Percentiles rank a stretch among this genome's conserved stretches.
Conservation (phyloP, 2,888 invertebrate species). For the Ctena decussata region DNA sequence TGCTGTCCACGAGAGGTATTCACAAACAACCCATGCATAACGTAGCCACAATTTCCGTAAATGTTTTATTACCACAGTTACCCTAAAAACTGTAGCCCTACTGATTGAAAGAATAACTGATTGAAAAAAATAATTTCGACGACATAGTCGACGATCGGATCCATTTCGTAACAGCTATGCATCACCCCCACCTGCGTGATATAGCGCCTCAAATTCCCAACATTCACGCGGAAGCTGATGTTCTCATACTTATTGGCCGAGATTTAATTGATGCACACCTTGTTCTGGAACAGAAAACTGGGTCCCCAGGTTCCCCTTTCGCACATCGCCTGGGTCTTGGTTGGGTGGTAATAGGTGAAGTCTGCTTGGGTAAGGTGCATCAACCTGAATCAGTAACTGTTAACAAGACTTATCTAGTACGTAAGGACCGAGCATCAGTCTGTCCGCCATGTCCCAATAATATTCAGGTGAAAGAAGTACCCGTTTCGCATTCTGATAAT, state of each 20-base stretch:
- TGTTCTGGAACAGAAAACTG: too few species aligned
- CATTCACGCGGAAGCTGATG: slow-evolving; percentile 21
- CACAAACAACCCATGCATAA: too few species aligned
- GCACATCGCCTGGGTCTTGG: slow-evolving; percentile 44
- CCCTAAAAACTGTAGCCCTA: too few species aligned
- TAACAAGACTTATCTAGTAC: slow-evolving; percentile 33
- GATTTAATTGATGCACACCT: too few species aligned
- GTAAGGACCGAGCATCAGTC: background rate
- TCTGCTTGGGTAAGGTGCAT: slow-evolving; percentile 55
- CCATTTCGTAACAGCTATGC: too few species aligned
- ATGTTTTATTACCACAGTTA: too few species aligned
- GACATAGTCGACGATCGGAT: too few species aligned
- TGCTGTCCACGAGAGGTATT: too few species aligned
- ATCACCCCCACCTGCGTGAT: slow-evolving; percentile 21
- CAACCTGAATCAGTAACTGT: slow-evolving; percentile 20
- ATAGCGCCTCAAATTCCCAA: slow-evolving; percentile 25
- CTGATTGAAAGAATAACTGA: too few species aligned
- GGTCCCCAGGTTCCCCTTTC: slow-evolving; percentile 20
- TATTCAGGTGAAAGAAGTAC: background rate
- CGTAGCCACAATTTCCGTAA: too few species aligned
- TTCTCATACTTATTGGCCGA: slow-evolving; percentile 51
- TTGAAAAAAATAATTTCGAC: too few species aligned
- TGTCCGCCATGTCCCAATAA: slow-evolving; percentile 30
- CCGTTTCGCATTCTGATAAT: background rate
- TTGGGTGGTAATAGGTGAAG: slow-evolving; percentile 55